Evolutionary conservation across 1,140 invertebrate species (phyloP), one percentile per base, ranked within the genome.

Genomic region (Brachionus plicatilis): DNA sequence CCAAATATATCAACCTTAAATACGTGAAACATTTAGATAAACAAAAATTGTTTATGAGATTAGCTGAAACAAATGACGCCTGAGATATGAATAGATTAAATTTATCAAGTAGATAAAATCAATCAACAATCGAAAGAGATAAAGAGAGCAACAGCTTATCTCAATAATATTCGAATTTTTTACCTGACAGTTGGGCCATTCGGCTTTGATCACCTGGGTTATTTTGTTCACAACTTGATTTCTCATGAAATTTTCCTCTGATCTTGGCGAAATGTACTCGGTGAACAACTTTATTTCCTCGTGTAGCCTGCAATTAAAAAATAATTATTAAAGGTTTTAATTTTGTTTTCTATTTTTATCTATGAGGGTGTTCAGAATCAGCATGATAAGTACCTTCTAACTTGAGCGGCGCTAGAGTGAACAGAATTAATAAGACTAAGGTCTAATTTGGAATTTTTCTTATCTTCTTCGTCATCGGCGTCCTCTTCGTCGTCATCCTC

Each of bases 1-100:
- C 95, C 96, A 91, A 97, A 97, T 85, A 96, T 56, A 41, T 80
- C 60, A 68, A 85, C 84, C 68, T 53, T 53, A 20, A 27, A 27
- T 8, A 50, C 17, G 20, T 11, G 11, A 53, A 29, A 56, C 12
- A 50, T 37, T 79, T 79, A 50, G 20, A 41, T 60, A 60, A 60
- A 24, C 53, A 60, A 60, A 8, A 7, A 24, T 60, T 53, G 1
- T 53, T 53, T 53, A n/a, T 14, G 6, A 53, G 53, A 60, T 60
- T 60, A 60, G 53, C n/a, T 60, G 33, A 37, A 37, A 7, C 45
- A 3, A 60, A 20, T 60, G 53, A 24, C n/a, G n/a, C n/a, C 9
- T 24, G 8, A 60, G 20, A 14, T n/a, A 20, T 20, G 53, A 60
- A 60, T 60, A 60, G 53, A 60, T 60, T 20, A 60, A 60, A 24